A percentile compares a stretch with the other conserved stretches of the same genome.
Evolutionary conservation across 2,113 vertebrate genomes (phyloP).

Genomic region (Dolichotis patagonum): DNA sequence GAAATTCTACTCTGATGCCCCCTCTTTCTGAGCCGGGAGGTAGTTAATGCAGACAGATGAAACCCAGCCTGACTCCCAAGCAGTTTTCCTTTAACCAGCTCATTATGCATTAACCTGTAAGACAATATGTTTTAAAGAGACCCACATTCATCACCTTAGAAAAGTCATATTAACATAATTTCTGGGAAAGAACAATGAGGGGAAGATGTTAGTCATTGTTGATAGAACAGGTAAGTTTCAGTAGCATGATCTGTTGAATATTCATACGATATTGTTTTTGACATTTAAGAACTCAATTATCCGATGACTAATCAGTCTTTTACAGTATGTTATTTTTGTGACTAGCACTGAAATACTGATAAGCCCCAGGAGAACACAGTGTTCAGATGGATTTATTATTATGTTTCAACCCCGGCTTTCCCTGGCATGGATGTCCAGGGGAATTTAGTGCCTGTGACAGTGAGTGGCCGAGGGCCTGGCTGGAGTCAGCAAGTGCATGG

Average conservation of each 20-base stretch:
- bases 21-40: neutral
- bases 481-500: conserved; percentile 26
- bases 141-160: conserved; percentile 85
- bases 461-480: conserved; percentile 26
- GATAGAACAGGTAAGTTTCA: conserved; percentile 88
- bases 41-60: conserved; percentile 28
- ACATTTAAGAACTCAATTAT: conserved; percentile 93
- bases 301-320: conserved; percentile 91
- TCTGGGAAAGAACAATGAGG: conserved; percentile 87
- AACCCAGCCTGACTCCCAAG: conserved; percentile 50
- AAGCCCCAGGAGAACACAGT: conserved; percentile 81
- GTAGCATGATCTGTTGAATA: conserved; percentile 89
- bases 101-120: conserved; percentile 80
- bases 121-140: conserved; percentile 82
- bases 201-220: conserved; percentile 86
- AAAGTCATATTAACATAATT: conserved; percentile 89
- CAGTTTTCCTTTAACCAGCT: conserved; percentile 71
- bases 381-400: conserved; percentile 78
- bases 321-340: conserved; percentile 86
- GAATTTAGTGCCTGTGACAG: conserved; percentile 75
- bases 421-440: conserved; percentile 78
- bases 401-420: conserved; percentile 73
- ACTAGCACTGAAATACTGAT: conserved; percentile 81
- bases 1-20: neutral
- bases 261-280: conserved; percentile 90